Percentiles rank a stretch among this genome's conserved stretches.
Conservation (phyloP, 2,113 vertebrate genomes). For the Accipiter cooperii region DNA sequence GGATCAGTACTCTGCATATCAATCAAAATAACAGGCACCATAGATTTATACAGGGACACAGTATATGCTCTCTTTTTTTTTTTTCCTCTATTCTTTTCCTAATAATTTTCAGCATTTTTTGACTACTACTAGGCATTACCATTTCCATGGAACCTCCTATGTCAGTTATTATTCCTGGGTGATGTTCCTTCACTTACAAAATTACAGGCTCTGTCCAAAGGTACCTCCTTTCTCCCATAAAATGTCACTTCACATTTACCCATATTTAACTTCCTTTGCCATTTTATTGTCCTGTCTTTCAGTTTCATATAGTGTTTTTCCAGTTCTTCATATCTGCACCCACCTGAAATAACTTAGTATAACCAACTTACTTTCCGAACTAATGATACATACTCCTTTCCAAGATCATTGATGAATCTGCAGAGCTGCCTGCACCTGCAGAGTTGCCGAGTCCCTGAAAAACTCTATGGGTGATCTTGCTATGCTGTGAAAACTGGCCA, state of each 20-base stretch:
- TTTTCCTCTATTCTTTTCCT: neutral
- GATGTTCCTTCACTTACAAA: neutral
- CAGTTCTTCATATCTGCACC: neutral
- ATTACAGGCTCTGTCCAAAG: neutral
- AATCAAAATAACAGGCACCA: neutral
- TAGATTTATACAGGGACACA: neutral
- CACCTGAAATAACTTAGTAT: neutral
- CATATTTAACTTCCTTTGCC: neutral
- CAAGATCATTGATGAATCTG: neutral
- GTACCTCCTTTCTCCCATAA: neutral
- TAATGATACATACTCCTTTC: neutral
- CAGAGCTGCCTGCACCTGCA: neutral
- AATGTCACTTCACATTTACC: neutral
- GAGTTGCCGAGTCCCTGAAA: neutral
- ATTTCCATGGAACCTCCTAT: neutral
- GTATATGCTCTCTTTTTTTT: neutral
- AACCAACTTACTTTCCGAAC: neutral
- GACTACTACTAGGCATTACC: neutral
- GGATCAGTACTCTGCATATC: neutral
- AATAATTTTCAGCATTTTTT: neutral
- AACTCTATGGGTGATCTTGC: neutral
- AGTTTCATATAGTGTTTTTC: neutral
- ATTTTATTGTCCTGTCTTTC: neutral
- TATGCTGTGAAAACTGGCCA: neutral
- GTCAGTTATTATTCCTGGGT: neutral